Evolutionary conservation across 2,888 invertebrate genomes (phyloP).

Genomic region (Baronia brevicornis): DNA sequence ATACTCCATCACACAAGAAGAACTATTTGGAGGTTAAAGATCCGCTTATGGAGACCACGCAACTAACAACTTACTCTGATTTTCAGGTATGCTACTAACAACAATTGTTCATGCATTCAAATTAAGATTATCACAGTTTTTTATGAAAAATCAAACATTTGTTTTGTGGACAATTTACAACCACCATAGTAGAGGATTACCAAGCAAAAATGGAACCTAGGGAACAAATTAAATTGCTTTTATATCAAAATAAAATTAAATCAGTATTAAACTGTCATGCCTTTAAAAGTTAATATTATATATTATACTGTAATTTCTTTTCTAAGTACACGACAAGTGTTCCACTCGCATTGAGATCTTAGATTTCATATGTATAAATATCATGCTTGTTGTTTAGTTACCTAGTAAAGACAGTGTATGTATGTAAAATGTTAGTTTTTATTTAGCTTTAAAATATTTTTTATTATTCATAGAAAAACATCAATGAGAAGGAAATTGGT

Average conservation of each 20-base stretch:
- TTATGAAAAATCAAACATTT: not conserved
- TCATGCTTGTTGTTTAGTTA: not conserved
- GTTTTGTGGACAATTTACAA: not conserved
- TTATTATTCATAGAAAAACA: constrained; percentile 56
- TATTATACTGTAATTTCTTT: not conserved
- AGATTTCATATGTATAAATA: no score
- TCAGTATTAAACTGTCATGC: no score
- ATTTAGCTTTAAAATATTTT: constrained; percentile 2
- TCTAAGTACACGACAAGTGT: not conserved
- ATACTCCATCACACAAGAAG: no score
- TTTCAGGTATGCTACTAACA: no score
- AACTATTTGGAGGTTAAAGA: constrained; percentile 29
- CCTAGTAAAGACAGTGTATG: not conserved
- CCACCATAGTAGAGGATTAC: no score
- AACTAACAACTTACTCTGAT: constrained; percentile 60
- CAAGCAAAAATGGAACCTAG: no score
- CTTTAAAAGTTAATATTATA: no score
- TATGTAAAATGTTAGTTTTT: not conserved
- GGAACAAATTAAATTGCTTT: no score
- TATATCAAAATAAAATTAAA: no score
- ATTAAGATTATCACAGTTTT: no score
- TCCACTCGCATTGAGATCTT: no score
- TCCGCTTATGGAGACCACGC: constrained; percentile 57
- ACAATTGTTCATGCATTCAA: no score
- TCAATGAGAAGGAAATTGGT: constrained; percentile 64